Evolutionary conservation across 1,140 invertebrate genomes (phyloP).

Genomic region (Magallana ariakensis): DNA sequence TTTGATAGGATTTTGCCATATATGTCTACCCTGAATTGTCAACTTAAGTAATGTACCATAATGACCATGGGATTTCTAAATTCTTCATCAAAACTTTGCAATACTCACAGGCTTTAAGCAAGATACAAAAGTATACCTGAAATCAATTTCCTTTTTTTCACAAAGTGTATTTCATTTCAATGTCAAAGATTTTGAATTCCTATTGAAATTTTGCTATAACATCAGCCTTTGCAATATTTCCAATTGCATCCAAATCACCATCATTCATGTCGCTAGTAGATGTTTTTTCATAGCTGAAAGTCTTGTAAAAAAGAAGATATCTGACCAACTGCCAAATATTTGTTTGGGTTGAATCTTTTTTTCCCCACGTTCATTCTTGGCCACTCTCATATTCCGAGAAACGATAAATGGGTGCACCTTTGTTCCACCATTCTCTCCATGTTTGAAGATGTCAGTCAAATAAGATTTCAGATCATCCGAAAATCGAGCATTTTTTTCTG

Average conservation of each 20-base stretch:
- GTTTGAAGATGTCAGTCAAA: constrained; percentile 29
- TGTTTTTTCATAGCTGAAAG: neutral
- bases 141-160: no score
- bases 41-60: no score
- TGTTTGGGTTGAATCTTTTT: constrained; percentile 17
- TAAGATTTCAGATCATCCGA: constrained; percentile 16
- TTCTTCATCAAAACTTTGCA: no score
- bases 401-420: constrained; percentile 29
- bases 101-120: no score
- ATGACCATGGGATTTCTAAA: no score
- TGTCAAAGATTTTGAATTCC: no score
- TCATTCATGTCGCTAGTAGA: neutral
- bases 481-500: constrained; percentile 33
- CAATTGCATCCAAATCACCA: constrained; percentile 13
- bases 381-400: constrained; percentile 38
- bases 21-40: no score
- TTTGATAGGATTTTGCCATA: no score
- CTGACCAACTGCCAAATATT: constrained; percentile 25
- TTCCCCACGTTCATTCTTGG: constrained; percentile 1
- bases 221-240: neutral
- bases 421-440: constrained; percentile 26
- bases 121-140: no score
- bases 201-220: neutral
- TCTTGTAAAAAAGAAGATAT: constrained; percentile 45
- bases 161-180: no score